Conservation (phyloP, 2,113 vertebrate species). For the Tragelaphus scriptus region DNA sequence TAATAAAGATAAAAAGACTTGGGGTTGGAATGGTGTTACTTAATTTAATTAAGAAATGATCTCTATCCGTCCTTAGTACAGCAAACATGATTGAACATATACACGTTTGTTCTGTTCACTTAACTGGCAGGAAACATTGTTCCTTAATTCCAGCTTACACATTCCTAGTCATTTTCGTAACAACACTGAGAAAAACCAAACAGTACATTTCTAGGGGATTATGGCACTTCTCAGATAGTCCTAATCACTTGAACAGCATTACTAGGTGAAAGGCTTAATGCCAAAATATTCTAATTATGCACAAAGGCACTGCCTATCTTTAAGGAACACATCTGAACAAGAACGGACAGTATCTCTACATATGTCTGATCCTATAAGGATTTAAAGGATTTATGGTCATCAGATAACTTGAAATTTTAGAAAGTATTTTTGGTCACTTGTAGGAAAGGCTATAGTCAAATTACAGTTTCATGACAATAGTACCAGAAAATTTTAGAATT, state of each 20-base stretch:
- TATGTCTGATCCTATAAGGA: not conserved
- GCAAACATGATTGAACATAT: slow-evolving; percentile 41
- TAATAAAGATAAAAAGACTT: not conserved
- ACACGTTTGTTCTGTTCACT: slow-evolving; percentile 29
- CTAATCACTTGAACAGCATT: slow-evolving; percentile 45
- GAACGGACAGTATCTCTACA: not conserved
- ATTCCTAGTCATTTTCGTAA: slow-evolving; percentile 61
- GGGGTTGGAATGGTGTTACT: not conserved
- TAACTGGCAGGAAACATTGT: slow-evolving; percentile 36
- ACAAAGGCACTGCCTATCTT: not conserved
- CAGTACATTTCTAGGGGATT: slow-evolving; percentile 44
- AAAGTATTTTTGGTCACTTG: slow-evolving; percentile 4
- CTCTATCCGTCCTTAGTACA: not conserved
- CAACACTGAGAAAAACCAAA: slow-evolving; percentile 35
- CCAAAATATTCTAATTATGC: slow-evolving; percentile 47
- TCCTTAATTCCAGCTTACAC: slow-evolving; percentile 40
- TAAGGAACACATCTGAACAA: slow-evolving; percentile 1
- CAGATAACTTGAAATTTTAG: slow-evolving; percentile 56
- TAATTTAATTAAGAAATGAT: slow-evolving; percentile 43
- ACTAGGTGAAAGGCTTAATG: not conserved
- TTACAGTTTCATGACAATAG: not conserved
- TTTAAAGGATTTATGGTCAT: slow-evolving; percentile 32
- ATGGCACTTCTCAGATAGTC: slow-evolving; percentile 39
- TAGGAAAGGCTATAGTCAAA: not conserved
- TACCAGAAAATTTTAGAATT: not conserved